phyloP scores from a whole-genome alignment of 1,140 invertebrate species.

The Plectrocnemia conspersa region DNA sequence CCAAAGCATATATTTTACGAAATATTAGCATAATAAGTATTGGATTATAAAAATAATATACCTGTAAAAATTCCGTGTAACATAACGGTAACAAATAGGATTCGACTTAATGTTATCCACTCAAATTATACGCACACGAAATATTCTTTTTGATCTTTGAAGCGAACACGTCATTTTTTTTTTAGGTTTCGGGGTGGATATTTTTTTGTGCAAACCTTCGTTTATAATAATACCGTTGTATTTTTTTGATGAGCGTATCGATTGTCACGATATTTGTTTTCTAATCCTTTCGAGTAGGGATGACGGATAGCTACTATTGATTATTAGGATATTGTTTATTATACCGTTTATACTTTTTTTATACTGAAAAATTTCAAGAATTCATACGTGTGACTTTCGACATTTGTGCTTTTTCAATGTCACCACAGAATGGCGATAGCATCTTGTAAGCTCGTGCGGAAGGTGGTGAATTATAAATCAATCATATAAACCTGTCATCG shows the following conservation, averaged over 20 bases:
- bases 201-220: background rate
- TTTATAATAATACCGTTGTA: background rate
- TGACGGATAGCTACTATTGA: too few species aligned
- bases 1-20: background rate
- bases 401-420: background rate
- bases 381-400: background rate
- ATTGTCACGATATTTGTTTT: conserved; percentile 1
- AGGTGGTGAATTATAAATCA: conserved; percentile 22
- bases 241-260: conserved; percentile 11
- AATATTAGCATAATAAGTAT: background rate
- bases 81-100: too few species aligned
- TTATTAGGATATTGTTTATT: background rate
- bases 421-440: background rate
- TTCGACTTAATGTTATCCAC: background rate
- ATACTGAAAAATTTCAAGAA: background rate
- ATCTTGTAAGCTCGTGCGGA: background rate
- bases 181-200: too few species aligned
- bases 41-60: background rate
- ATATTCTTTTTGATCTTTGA: background rate
- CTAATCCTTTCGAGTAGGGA: too few species aligned
- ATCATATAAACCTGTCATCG: conserved; percentile 24
- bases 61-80: too few species aligned
- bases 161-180: background rate
- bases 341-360: background rate
- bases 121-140: background rate